Percentiles rank a stretch among this genome's conserved stretches.
Evolutionary conservation across 2,888 invertebrate genomes (phyloP).

Genomic region (Lacanobia oleracea): DNA sequence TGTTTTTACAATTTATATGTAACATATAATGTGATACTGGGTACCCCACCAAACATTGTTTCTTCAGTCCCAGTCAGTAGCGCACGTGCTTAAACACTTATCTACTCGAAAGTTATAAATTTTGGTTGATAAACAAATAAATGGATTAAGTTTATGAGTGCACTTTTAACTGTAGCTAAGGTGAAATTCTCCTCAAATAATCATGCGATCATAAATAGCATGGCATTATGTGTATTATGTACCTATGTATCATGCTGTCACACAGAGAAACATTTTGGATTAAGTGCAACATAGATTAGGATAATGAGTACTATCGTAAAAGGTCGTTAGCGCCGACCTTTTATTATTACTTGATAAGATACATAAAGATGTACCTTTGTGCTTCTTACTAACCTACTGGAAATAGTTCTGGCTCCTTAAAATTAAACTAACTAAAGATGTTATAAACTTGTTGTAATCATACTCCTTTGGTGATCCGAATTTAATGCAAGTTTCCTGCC

Average conservation of each 20-base stretch:
- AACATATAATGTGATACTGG: background rate
- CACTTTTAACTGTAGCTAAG: slow-evolving; percentile 25
- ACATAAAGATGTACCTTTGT: background rate
- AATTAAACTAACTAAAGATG: no score
- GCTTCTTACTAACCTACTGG: no score
- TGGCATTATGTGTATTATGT: slow-evolving; percentile 28
- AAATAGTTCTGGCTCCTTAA: no score
- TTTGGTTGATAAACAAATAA: slow-evolving; percentile 35
- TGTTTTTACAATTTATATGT: slow-evolving; percentile 1
- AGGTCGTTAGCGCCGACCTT: background rate
- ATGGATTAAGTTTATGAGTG: slow-evolving; percentile 50
- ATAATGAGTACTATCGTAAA: slow-evolving; percentile 6
- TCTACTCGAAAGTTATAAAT: slow-evolving; percentile 10
- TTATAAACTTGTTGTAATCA: no score
- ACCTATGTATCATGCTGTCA: slow-evolving; percentile 6
- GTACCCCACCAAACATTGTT: background rate
- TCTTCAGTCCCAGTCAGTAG: background rate
- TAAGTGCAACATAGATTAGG: slow-evolving; percentile 32
- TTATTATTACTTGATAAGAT: background rate
- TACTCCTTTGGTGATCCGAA: no score
- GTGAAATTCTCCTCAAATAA: slow-evolving; percentile 26
- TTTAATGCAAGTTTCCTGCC: no score
- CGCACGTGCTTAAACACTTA: slow-evolving; percentile 24
- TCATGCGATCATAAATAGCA: slow-evolving; percentile 47
- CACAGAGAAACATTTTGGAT: slow-evolving; percentile 11